These are phyloP conservation scores for Cuculus canorus DNA, from an alignment of 2,797 vertebrate genomes.

Conservation along the genomic window DNA sequence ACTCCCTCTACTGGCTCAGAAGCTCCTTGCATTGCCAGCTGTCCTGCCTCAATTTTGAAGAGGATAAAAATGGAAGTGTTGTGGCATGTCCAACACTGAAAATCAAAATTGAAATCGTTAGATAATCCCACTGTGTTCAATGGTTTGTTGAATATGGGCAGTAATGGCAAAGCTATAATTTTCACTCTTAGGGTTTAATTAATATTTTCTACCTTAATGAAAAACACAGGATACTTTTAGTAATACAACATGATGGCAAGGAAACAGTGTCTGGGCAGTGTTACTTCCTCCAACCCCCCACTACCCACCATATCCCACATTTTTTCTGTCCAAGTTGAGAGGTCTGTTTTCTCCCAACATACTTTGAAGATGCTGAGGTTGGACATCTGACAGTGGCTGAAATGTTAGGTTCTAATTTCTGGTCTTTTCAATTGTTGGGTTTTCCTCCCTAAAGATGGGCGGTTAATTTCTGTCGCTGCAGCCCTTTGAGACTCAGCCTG, in stretches of 20 bases:
- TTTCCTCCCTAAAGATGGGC: constrained; percentile 5
- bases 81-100: neutral
- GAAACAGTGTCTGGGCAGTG: neutral
- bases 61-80: neutral
- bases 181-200: neutral
- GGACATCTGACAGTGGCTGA: neutral
- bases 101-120: neutral
- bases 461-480: constrained; percentile 35
- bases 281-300: neutral
- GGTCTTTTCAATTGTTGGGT: constrained; percentile 2
- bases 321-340: neutral
- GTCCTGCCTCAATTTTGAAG: neutral
- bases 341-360: neutral
- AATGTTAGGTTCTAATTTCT: constrained; percentile 26
- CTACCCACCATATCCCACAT: neutral
- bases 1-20: neutral
- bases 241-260: neutral
- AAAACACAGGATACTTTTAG: neutral
- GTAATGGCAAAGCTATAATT: neutral
- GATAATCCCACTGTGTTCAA: neutral
- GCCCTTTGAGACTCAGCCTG: neutral
- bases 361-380: neutral
- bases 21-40: neutral
- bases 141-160: neutral
- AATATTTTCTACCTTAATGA: neutral